phyloP scores from a whole-genome alignment of 2,888 invertebrate species.

The Vesta saturnalis region DNA sequence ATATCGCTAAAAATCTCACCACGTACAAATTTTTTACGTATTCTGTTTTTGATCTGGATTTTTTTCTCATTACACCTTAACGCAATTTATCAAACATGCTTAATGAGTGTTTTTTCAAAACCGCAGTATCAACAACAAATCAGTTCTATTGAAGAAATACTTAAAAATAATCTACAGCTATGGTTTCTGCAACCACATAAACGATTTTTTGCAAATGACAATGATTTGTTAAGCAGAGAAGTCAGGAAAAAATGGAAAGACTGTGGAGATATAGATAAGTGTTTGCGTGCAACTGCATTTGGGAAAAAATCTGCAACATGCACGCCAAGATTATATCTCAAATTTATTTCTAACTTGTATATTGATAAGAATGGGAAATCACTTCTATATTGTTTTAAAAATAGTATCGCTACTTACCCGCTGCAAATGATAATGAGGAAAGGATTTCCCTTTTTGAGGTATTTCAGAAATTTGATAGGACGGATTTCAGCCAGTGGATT shows the following conservation, averaged over 20 bases:
- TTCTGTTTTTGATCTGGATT: conserved; percentile 45
- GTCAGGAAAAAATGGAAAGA: conserved; percentile 26
- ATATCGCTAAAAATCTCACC: conserved; percentile 44
- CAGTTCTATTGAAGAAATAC: conserved; percentile 43
- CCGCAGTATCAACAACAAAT: conserved; percentile 48
- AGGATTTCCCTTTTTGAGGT: conserved; percentile 53
- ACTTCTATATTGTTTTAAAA: conserved; percentile 46
- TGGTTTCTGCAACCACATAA: conserved; percentile 45
- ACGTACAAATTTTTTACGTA: conserved; percentile 41
- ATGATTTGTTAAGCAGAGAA: conserved; percentile 31
- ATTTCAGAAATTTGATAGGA: conserved; percentile 49
- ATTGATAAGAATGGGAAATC: conserved; percentile 42
- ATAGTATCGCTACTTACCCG: conserved; percentile 52
- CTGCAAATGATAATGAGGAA: conserved; percentile 55
- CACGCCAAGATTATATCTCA: conserved; percentile 48
- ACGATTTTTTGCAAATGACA: conserved; percentile 41
- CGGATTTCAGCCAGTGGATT: conserved; percentile 51
- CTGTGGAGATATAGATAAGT: conserved; percentile 44
- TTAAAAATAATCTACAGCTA: conserved; percentile 44
- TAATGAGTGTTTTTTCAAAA: conserved; percentile 49
- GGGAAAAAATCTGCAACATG: conserved; percentile 46
- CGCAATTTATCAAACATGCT: conserved; percentile 47
- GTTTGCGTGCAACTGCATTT: conserved; percentile 45
- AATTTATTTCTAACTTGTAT: conserved; percentile 48
- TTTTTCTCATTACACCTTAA: conserved; percentile 48